phyloP scores from a whole-genome alignment of 2,113 vertebrate genomes.

The Cryptoleucopteryx plumbea region DNA sequence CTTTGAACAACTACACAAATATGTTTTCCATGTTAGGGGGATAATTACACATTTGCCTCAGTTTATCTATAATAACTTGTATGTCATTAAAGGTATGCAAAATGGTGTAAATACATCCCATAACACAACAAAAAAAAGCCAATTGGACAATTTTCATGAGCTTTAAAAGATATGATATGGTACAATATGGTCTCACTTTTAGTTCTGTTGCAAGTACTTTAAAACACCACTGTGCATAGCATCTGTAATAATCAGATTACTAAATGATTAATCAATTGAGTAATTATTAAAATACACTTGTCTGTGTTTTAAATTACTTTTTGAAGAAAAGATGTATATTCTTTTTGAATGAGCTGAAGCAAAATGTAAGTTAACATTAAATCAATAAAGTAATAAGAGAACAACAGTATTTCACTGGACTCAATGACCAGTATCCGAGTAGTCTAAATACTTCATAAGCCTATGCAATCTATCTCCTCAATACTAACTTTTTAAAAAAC shows the following conservation, averaged over 20 bases:
- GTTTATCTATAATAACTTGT: neutral
- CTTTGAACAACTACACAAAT: neutral
- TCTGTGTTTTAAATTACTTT: neutral
- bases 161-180: neutral
- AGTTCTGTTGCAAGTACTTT: neutral
- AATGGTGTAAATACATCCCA: neutral
- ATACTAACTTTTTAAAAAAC: neutral
- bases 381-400: constrained; percentile 13
- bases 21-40: neutral
- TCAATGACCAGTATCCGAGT: neutral
- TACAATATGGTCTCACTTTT: neutral
- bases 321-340: neutral
- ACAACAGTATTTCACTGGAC: neutral
- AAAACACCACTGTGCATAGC: neutral
- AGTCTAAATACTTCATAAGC: neutral
- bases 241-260: neutral
- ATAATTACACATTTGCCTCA: neutral
- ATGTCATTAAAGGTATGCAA: neutral
- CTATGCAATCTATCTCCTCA: neutral
- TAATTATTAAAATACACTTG: constrained; percentile 6
- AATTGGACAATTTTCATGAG: neutral
- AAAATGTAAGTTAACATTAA: neutral
- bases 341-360: neutral
- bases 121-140: neutral
- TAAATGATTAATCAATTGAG: neutral